Base-by-base conservation (phyloP, 2,113 vertebrate genomes). In the Pterophyllum scalare region DNA sequence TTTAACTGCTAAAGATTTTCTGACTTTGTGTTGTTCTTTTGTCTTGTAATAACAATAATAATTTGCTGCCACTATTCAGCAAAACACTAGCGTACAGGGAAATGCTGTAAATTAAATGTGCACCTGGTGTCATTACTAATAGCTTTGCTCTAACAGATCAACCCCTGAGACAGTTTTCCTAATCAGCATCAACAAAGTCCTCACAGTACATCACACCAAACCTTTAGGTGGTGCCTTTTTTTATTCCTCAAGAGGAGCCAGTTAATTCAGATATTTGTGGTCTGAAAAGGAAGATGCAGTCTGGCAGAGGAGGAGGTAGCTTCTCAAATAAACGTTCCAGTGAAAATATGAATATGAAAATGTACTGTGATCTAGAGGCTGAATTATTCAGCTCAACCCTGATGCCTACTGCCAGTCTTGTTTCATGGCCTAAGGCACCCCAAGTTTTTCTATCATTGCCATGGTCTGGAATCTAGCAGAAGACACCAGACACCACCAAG, bases 341-440 rank as follows among this genome's bases (percentile, higher is more conserved):
- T 49, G 57, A 88, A 90, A 93, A 91, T 93, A 90, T 91, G 87
- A 92, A 92, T 93, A 94, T 92, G 91, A 94, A 94, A 88, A 92
- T 80, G 77, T 67, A 72, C 88, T 89, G 85, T 92, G 90, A 92
- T 91, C 85, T 82, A 82, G 64, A 49, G 84, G 81, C 86, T 94
- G 82, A 95, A 94, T 94, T 90, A 94, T 94, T 94, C 82, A 93
- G 77, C 85, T 84, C 61, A 33, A 85, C 87, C 91, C 92, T 89
- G 89, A 93, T 92, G 91, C 87, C 87, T 86, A 64, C 75, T 88
- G 89, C 86, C 89, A 91, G 85, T 91, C 87, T 87, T 85, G 83
- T 93, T 88, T 88, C 79, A 58, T 82, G 77, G 87, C 93, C 90
- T 56, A 43, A 79, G 91, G 89, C 89, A 77, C 64, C 28, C 67